These are phyloP conservation scores for Nomada flava DNA, from an alignment of 2,888 invertebrate species.

Conservation along the genomic window DNA sequence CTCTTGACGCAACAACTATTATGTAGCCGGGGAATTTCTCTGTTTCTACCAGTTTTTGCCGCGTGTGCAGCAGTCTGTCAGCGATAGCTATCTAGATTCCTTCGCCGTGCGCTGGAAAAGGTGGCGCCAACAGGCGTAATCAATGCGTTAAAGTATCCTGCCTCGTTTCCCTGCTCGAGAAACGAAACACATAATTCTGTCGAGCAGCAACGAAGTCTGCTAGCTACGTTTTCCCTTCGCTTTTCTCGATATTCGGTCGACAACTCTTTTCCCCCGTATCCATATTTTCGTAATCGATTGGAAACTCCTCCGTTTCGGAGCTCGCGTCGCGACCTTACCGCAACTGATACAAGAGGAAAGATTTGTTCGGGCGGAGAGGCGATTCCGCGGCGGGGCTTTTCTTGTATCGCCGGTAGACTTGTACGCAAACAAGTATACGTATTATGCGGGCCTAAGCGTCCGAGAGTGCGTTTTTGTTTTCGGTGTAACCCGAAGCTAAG, in stretches of 20 bases:
- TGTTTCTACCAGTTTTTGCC: constrained; percentile 10
- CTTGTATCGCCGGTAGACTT: constrained; percentile 57
- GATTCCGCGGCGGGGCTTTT: constrained; percentile 31
- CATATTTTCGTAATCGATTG: not conserved
- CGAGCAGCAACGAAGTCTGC: constrained; percentile 34
- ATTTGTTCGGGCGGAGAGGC: not conserved
- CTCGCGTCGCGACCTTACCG: not conserved
- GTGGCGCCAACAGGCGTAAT: constrained; percentile 39
- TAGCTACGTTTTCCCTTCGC: not conserved
- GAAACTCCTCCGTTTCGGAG: not conserved
- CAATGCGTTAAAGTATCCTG: constrained; percentile 17
- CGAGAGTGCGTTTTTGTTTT: constrained; percentile 83
- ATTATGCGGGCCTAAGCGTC: constrained; percentile 81
- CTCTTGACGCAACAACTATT: constrained; percentile 14
- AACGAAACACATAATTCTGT: constrained; percentile 16
- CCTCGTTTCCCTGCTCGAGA: not conserved
- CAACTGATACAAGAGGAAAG: not conserved
- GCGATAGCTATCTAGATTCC: constrained; percentile 12
- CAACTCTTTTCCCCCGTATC: constrained; percentile 12
- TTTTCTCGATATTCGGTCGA: constrained; percentile 31
- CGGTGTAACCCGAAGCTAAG: constrained; percentile 84
- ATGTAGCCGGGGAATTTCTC: constrained; percentile 7
- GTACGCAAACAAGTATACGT: constrained; percentile 79
- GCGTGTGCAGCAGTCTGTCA: not conserved
- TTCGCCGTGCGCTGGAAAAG: not conserved